Evolutionary conservation across 2,888 invertebrate species (phyloP).

Genomic region (Trissolcus brochymenae): DNA sequence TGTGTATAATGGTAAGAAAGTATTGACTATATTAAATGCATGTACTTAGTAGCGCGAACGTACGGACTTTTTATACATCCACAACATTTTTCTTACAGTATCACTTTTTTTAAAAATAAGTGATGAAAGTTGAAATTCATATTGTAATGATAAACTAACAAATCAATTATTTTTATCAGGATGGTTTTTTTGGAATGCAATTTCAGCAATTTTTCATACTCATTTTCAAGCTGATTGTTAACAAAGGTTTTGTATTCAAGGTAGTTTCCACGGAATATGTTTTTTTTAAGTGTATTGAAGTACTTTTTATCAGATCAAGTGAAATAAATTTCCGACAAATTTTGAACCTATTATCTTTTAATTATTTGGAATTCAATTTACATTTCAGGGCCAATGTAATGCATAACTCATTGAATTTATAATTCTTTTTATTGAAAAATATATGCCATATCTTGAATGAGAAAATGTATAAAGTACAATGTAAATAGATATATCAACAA

Average conservation of each 20-base stretch:
- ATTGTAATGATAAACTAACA: neutral
- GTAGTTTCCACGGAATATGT: too few species aligned
- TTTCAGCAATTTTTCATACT: slow-evolving; percentile 3
- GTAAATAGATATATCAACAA: slow-evolving; percentile 7
- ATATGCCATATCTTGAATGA: slow-evolving; percentile 18
- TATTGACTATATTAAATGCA: slow-evolving; percentile 39
- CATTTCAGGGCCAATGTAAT: too few species aligned
- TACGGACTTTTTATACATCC: slow-evolving; percentile 6
- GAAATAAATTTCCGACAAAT: neutral
- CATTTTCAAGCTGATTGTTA: slow-evolving; percentile 11
- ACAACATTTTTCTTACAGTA: neutral
- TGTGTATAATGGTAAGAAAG: slow-evolving; percentile 61
- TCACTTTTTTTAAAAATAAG: slow-evolving; percentile 2
- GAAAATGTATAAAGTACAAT: slow-evolving; percentile 28
- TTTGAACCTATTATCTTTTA: too few species aligned
- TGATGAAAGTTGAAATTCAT: neutral
- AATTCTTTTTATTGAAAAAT: slow-evolving; percentile 20
- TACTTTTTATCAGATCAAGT: too few species aligned
- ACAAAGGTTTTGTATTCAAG: slow-evolving; percentile 8
- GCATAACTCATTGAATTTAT: too few species aligned
- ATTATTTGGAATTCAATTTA: too few species aligned
- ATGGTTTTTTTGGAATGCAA: slow-evolving; percentile 30
- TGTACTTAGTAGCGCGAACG: slow-evolving; percentile 50
- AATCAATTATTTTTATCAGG: slow-evolving; percentile 10
- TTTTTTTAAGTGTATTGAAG: too few species aligned